phyloP scores from a whole-genome alignment of 2,797 vertebrate species.

The Cyprinella venusta region DNA sequence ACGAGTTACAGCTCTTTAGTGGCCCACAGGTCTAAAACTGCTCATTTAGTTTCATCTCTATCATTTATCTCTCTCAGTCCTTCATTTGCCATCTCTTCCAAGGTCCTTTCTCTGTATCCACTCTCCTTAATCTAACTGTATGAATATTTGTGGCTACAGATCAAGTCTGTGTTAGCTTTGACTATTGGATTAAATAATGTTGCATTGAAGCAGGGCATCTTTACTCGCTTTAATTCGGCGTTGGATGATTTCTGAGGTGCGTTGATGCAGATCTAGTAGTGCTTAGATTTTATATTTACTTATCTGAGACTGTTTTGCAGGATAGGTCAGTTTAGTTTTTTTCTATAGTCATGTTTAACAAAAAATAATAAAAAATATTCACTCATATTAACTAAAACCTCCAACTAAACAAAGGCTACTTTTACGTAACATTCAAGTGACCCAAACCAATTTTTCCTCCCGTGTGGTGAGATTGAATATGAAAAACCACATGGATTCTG shows the following conservation, averaged over 20 bases:
- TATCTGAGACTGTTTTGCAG: not conserved
- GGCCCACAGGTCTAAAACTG: conserved; percentile 32
- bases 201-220: conserved; percentile 5
- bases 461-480: not conserved
- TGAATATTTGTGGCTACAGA: conserved; percentile 73
- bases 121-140: conserved; percentile 72
- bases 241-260: conserved; percentile 68
- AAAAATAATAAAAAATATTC: too few species aligned
- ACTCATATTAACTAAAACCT: not conserved
- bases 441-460: not conserved
- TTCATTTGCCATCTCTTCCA: conserved; percentile 55
- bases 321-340: not conserved
- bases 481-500: not conserved
- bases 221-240: conserved; percentile 72
- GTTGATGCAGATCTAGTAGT: not conserved
- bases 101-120: conserved; percentile 62
- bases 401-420: not conserved
- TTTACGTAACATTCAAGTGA: not conserved
- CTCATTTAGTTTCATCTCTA: conserved; percentile 40
- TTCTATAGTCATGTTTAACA: not conserved
- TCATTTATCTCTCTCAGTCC: conserved; percentile 26
- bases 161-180: conserved; percentile 58
- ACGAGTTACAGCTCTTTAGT: conserved; percentile 15
- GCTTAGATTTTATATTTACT: not conserved
- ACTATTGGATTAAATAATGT: conserved; percentile 74